Base-by-base conservation (phyloP, 2,888 invertebrate species). In the Andrena bucephala region DNA sequence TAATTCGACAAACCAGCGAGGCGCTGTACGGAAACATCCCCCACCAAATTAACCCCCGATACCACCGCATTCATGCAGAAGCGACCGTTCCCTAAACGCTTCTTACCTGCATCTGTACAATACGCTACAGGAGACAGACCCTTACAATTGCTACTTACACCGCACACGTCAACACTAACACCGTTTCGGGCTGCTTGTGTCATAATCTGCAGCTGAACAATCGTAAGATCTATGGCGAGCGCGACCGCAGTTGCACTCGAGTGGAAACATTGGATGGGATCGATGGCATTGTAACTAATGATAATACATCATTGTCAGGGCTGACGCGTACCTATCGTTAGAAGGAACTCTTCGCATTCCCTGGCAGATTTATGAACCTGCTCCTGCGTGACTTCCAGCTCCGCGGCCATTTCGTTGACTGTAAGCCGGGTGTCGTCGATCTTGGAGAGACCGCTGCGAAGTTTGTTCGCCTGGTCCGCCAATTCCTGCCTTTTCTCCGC, bases 271-370 rank as follows among this genome's bases (percentile, higher is more conserved):
- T 54, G 29, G 31, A 42, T 33, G 68, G 13, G 73, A 67, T 77
- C 75, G 77, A 81, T 84, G 52, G 68, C 80, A 84, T 86, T 75
- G 65, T 66, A 62, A 66, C 70, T 63, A 67, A 72, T 74, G 78
- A 81, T 83, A 81, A 86, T 79, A 75, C 67, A 78, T 86, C 85
- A 85, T 54, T 77, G 83, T 85, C 83, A 50, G n/a, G 33, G 29
- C 72, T 71, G 80, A 73, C 77, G 50, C 69, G 68, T 81, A 89
- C 89, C 87, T 91, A 98, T 97, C 82, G 97, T 96, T 36, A 97
- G 96, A 93, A 98, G 95, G 94, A 97, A 98, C 89, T 97, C 97
- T 87, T 98, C 97, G 92, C 98, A 98, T 92, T 98, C 97, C 84
- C 96, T 95, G 87, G 98, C 97, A 92, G 97, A 97, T 85, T 96